These are phyloP conservation scores for Cryptocephalus primarius DNA, from an alignment of 2,888 invertebrate genomes.

Conservation along the genomic window DNA sequence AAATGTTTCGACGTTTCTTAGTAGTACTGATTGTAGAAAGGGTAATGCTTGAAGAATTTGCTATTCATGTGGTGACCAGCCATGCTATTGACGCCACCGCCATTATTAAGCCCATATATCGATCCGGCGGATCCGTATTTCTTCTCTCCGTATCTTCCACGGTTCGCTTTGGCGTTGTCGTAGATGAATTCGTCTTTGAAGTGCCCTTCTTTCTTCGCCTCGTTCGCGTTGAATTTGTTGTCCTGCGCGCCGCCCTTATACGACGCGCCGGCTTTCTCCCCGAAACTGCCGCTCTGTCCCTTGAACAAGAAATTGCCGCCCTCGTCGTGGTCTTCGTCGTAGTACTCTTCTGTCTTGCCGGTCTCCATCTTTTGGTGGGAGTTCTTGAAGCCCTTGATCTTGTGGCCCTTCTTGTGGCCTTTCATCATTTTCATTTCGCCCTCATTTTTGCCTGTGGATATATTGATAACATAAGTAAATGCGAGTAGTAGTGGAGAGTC, in stretches of 20 bases:
- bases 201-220: slow-evolving; percentile 47
- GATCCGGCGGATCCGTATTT: slow-evolving; percentile 47
- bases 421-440: slow-evolving; percentile 45
- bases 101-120: slow-evolving; percentile 47
- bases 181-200: slow-evolving; percentile 44
- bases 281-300: slow-evolving; percentile 47
- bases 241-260: slow-evolving; percentile 51
- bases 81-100: slow-evolving; percentile 47
- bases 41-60: slow-evolving; percentile 46
- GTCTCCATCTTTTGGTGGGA: slow-evolving; percentile 57
- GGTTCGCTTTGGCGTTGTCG: slow-evolving; percentile 47
- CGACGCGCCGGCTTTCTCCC: slow-evolving; percentile 42
- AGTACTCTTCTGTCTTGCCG: slow-evolving; percentile 53
- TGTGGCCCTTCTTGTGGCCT: slow-evolving; percentile 53
- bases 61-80: slow-evolving; percentile 49
- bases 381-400: slow-evolving; percentile 54
- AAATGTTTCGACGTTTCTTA: slow-evolving; percentile 1
- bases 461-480: not conserved
- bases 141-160: slow-evolving; percentile 48
- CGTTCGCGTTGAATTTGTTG: slow-evolving; percentile 43
- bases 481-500: too few relatives aligned
- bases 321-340: slow-evolving; percentile 54
- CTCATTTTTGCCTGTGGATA: slow-evolving; percentile 38
- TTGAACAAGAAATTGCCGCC: slow-evolving; percentile 48
- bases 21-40: slow-evolving; percentile 28